Evolutionary conservation across 2,113 vertebrate genomes (phyloP).

Genomic region (Zosterops lateralis): DNA sequence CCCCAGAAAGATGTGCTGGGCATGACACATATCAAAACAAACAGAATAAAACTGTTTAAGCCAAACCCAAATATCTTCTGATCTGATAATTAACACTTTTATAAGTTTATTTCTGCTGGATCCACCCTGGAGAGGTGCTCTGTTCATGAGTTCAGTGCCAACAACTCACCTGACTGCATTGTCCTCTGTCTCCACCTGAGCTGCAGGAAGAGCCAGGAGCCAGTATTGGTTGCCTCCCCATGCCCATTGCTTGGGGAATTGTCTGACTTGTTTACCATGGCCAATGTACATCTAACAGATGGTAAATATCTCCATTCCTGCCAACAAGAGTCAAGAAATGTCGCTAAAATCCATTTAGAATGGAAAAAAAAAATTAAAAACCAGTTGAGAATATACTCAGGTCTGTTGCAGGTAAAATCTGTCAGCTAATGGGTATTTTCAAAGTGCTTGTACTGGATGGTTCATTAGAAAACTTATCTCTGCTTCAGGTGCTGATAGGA

Average conservation of each 20-base stretch:
- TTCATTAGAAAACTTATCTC: conserved; percentile 33
- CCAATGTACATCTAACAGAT: conserved; percentile 61
- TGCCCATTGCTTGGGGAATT: conserved; percentile 25
- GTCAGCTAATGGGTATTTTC: conserved; percentile 51
- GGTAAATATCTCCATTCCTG: conserved; percentile 58
- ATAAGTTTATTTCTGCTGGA: background rate
- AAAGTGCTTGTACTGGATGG: background rate
- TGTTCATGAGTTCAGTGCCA: background rate
- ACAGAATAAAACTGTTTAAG: background rate
- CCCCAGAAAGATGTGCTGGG: background rate
- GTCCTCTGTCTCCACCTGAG: background rate
- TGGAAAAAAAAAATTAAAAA: background rate
- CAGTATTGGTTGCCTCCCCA: background rate
- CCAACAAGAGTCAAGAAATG: conserved; percentile 65
- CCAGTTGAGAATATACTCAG: conserved; percentile 26
- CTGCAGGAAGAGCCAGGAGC: background rate
- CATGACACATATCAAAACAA: background rate
- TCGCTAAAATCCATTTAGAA: conserved; percentile 61
- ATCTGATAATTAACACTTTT: background rate
- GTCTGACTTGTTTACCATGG: conserved; percentile 24
- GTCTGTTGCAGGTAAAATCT: conserved; percentile 47
- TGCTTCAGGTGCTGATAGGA: background rate
- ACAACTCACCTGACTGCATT: background rate
- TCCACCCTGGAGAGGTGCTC: background rate
- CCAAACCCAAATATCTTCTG: background rate